Conservation (phyloP, 37 sponge, comb jelly and placozoan genomes). For the Cladorhizidae sp. region DNA sequence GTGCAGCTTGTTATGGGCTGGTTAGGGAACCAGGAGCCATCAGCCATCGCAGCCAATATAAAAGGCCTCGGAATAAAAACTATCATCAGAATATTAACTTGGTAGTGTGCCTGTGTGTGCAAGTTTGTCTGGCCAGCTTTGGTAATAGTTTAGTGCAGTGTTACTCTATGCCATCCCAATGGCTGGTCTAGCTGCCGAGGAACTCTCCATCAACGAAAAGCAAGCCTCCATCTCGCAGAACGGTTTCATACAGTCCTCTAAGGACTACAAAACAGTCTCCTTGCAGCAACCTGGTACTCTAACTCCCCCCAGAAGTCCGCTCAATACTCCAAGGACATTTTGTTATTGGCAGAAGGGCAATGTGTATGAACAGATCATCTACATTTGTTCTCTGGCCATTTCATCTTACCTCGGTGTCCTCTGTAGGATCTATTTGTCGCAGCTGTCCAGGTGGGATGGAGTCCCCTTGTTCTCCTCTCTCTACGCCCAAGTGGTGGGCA, state of each 20-base stretch:
- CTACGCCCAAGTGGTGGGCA: constrained; percentile 59
- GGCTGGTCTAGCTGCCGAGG: not conserved
- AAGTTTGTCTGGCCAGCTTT: no score
- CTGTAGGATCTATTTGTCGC: constrained; percentile 30
- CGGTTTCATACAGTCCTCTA: not conserved
- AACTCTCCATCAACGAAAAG: not conserved
- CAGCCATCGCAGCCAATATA: no score
- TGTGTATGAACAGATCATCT: constrained; percentile 17
- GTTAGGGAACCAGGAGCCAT: no score
- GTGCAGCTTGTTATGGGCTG: no score
- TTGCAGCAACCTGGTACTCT: no score
- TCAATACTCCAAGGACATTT: not conserved
- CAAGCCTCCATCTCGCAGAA: not conserved
- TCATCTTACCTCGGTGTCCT: constrained; percentile 47
- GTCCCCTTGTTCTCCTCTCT: constrained; percentile 53
- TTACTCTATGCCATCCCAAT: no score
- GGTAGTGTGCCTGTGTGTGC: no score
- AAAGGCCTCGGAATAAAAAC: no score
- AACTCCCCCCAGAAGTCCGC: no score
- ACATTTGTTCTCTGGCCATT: constrained; percentile 23
- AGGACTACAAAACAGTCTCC: no score
- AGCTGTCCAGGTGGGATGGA: constrained; percentile 35
- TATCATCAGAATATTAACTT: no score
- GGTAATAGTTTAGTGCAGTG: no score
- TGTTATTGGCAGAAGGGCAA: constrained; percentile 29